Base-by-base conservation (phyloP, 1,140 invertebrate genomes). In the Drosophila lowei region DNA sequence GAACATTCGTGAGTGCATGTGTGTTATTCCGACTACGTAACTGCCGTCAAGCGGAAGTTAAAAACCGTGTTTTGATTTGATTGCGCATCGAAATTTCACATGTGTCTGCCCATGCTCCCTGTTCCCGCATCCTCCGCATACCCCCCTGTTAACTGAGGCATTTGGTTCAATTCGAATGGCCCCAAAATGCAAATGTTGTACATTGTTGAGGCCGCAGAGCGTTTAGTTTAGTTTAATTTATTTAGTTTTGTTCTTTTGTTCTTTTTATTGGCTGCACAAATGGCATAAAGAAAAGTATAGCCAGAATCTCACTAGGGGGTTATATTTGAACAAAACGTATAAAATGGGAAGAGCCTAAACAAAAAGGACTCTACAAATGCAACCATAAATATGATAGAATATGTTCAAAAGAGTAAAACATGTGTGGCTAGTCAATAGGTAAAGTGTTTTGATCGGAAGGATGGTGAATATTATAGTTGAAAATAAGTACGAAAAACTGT, bases 21-120 rank as follows among this genome's bases (percentile, higher is more conserved):
- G 34, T 56, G 50, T 74, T 84, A 70, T 85, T 66, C 67, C 67
- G 77, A 65, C 61, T 73, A 34, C 61, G 73, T 77, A 85, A 81
- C 81, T 81, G 77, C 81, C 73, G 55, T 86, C 77, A 77, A 85
- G 81, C 81, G 81, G 81, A 85, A 85, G 81, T 85, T 85, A 86
- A 85, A 85, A 86, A 80, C 81, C 81, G 77, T 85, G 81, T 86
- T 86, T 86, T 85, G 81, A 85, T 85, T 85, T 85, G 81, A 85
- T 85, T 85, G 81, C 72, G 81, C 81, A 80, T 77, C 58, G 81
- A 80, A 86, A 86, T 81, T 64, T 74, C 60, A 59, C 63, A 59
- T 80, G 50, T 59, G 46, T 55, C 50, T 60, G 46, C 46, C 66
- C 73, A 57, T 64, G 28, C 38, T 21, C 64, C 25, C 43, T 49